Percentiles rank a stretch among this genome's conserved stretches.
phyloP scores from a whole-genome alignment of 1,140 invertebrate genomes.

The Caenorhabditis brenneri region DNA sequence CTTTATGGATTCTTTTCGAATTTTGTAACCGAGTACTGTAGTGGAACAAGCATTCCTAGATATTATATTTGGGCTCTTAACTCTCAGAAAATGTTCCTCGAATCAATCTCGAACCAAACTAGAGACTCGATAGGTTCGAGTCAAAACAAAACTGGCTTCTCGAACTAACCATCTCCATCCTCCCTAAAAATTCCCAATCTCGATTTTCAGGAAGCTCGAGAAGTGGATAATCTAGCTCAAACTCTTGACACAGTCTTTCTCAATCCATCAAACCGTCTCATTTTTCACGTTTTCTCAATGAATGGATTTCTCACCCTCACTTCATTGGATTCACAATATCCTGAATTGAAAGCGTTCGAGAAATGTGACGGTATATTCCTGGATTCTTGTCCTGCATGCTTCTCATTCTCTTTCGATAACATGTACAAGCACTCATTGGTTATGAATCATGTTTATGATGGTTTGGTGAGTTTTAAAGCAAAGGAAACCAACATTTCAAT shows the following conservation, averaged over 20 bases:
- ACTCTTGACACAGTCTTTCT: not conserved
- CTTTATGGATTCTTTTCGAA: no score
- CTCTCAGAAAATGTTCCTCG: no score
- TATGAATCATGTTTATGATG: constrained; percentile 28
- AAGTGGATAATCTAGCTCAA: not conserved
- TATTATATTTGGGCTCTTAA: no score
- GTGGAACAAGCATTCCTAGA: no score
- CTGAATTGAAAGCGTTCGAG: not conserved
- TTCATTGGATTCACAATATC: not conserved
- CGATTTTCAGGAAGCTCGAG: not conserved
- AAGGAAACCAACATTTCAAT: no score
- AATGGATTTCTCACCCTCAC: constrained; percentile 17
- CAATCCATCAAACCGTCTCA: not conserved
- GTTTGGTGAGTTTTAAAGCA: not conserved
- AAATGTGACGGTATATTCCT: constrained; percentile 15
- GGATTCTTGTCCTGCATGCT: constrained; percentile 16
- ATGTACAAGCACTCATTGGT: not conserved
- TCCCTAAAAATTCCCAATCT: no score
- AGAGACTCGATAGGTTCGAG: no score
- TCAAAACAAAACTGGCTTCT: no score
- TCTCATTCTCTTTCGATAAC: not conserved
- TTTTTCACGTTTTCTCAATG: constrained; percentile 28
- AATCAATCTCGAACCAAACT: no score
- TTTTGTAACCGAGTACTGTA: no score
- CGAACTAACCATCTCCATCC: no score